A percentile compares a stretch with the other conserved stretches of the same genome.
Evolutionary conservation across 1,140 invertebrate species (phyloP).

Genomic region (Phymastichus coffea): DNA sequence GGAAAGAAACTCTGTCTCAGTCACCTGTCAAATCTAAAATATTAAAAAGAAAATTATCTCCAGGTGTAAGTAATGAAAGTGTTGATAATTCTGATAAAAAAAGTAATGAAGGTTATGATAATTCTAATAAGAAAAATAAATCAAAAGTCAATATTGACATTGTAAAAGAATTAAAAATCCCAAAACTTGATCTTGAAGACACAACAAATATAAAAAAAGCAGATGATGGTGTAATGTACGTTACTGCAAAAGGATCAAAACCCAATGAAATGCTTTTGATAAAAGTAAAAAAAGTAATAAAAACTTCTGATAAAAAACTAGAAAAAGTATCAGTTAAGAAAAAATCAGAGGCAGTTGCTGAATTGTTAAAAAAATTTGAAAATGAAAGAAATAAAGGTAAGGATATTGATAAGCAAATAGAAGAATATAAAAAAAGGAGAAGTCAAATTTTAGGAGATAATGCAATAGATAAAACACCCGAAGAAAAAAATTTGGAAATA

Average conservation of each 20-base stretch:
- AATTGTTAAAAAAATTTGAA: slow-evolving; percentile 29
- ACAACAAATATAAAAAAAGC: slow-evolving; percentile 41
- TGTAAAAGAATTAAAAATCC: slow-evolving; percentile 37
- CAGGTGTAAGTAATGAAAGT: slow-evolving; percentile 2
- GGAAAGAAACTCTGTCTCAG: too few relatives aligned
- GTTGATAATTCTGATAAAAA: neutral
- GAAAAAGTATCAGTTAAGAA: slow-evolving; percentile 35
- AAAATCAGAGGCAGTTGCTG: slow-evolving; percentile 39
- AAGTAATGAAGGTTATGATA: neutral
- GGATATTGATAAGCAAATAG: slow-evolving; percentile 54
- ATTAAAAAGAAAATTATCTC: slow-evolving; percentile 37
- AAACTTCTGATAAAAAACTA: slow-evolving; percentile 43
- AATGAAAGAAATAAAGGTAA: neutral
- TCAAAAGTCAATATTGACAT: slow-evolving; percentile 1
- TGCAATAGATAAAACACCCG: neutral
- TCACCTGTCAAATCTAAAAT: slow-evolving; percentile 34
- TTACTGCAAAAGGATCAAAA: slow-evolving; percentile 52
- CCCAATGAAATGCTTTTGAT: slow-evolving; percentile 53
- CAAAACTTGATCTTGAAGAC: slow-evolving; percentile 44
- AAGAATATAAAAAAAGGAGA: slow-evolving; percentile 52
- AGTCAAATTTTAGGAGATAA: slow-evolving; percentile 47
- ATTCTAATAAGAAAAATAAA: slow-evolving; percentile 14
- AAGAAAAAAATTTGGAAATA: neutral
- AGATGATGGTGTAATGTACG: slow-evolving; percentile 54
- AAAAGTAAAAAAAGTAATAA: slow-evolving; percentile 55